Evolutionary conservation across 2,113 vertebrate genomes (phyloP).

Genomic region (Vicugna pacos): DNA sequence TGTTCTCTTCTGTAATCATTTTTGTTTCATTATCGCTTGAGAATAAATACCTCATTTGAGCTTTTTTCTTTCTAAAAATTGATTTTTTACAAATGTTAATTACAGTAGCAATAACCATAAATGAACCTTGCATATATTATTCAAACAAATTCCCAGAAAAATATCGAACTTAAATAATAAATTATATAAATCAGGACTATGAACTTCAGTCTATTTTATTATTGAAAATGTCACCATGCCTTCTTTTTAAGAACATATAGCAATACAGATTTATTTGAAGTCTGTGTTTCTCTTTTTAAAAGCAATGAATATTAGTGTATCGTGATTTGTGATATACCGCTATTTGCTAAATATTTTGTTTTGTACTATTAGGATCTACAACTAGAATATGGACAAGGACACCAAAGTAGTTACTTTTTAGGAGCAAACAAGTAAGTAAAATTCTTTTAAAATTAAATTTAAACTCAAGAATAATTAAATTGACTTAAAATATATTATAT

Average conservation of each 20-base stretch:
- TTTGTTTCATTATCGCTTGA: conserved; percentile 54
- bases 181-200: background rate
- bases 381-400: conserved; percentile 94
- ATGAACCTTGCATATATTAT: conserved; percentile 34
- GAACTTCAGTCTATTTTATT: conserved; percentile 36
- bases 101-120: conserved; percentile 21
- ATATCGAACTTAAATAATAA: conserved; percentile 33
- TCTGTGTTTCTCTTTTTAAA: conserved; percentile 46
- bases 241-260: conserved; percentile 72
- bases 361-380: conserved; percentile 92
- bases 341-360: conserved; percentile 59
- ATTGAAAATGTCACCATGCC: conserved; percentile 28
- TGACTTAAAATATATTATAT: conserved; percentile 15
- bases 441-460: conserved; percentile 45
- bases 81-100: conserved; percentile 21
- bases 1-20: conserved; percentile 47
- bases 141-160: conserved; percentile 46
- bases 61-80: conserved; percentile 48
- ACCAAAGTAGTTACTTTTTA: conserved; percentile 91
- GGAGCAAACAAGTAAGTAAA: conserved; percentile 97
- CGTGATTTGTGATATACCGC: background rate
- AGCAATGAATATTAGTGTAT: background rate
- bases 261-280: conserved; percentile 83
- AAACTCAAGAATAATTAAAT: conserved; percentile 46
- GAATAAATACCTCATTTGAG: conserved; percentile 15